A percentile compares a stretch with the other conserved stretches of the same genome.
Evolutionary conservation across 2,888 invertebrate genomes (phyloP).

Genomic region (Punctoribates punctum): DNA sequence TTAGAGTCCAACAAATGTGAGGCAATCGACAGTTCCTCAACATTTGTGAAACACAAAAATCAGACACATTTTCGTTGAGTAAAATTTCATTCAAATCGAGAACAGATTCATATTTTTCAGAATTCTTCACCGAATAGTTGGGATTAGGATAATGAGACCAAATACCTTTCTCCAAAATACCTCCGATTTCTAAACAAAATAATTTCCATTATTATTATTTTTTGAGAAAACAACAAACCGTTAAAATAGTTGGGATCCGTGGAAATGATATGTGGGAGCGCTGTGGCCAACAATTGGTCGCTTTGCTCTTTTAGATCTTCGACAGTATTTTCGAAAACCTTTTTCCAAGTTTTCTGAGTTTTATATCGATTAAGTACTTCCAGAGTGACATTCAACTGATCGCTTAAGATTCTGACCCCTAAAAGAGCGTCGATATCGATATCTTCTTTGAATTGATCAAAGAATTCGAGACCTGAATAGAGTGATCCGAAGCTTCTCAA

Average conservation of each 20-base stretch:
- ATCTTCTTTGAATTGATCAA: not conserved
- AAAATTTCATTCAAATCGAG: not conserved
- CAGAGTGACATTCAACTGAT: slow-evolving; percentile 13
- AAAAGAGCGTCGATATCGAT: slow-evolving; percentile 33
- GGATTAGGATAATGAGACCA: slow-evolving; percentile 25
- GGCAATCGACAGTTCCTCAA: not conserved
- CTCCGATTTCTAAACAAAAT: slow-evolving; percentile 13
- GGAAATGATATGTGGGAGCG: not conserved
- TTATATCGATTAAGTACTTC: not conserved
- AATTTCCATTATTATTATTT: not conserved
- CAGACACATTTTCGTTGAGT: slow-evolving; percentile 31
- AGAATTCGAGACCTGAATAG: slow-evolving; percentile 10
- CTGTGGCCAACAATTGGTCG: slow-evolving; percentile 4
- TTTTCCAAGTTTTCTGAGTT: not conserved
- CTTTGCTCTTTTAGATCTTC: not conserved
- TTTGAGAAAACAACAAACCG: not conserved
- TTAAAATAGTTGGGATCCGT: slow-evolving; percentile 19
- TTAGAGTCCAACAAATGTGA: slow-evolving; percentile 1
- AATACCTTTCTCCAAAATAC: not conserved
- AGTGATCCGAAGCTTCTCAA: not conserved
- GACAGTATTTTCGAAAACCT: not conserved
- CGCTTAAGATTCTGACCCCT: slow-evolving; percentile 32
- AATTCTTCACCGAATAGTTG: not conserved
- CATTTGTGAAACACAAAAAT: slow-evolving; percentile 35
- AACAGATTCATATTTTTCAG: not conserved